A percentile compares a stretch with the other conserved stretches of the same genome.
Evolutionary conservation across 2,888 invertebrate genomes (phyloP).

Genomic region (Ganaspis brasiliensis): DNA sequence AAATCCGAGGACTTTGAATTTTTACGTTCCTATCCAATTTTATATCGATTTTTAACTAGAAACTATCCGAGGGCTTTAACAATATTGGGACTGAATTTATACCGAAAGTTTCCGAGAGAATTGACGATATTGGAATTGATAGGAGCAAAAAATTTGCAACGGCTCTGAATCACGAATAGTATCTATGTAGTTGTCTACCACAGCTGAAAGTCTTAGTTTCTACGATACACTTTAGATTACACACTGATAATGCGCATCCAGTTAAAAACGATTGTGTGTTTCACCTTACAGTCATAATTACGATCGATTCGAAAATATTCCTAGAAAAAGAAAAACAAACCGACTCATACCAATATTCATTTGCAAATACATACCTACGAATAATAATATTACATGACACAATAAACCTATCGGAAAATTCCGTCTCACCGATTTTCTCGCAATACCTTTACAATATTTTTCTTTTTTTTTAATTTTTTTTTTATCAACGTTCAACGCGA

Average conservation of each 20-base stretch:
- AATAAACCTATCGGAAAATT: conserved; percentile 62
- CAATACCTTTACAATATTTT: conserved; percentile 37
- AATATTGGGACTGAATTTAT: too few relatives aligned
- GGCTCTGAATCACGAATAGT: conserved; percentile 42
- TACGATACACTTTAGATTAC: conserved; percentile 68
- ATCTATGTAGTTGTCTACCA: conserved; percentile 79
- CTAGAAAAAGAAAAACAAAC: conserved; percentile 57
- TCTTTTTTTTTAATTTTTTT: conserved; percentile 45
- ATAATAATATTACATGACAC: conserved; percentile 62
- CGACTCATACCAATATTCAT: conserved; percentile 56
- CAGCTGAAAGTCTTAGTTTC: conserved; percentile 75
- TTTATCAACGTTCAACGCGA: conserved; percentile 57
- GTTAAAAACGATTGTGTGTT: conserved; percentile 41
- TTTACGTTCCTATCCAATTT: too few relatives aligned
- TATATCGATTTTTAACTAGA: neutral
- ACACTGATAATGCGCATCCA: conserved; percentile 64
- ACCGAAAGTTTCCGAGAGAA: too few relatives aligned
- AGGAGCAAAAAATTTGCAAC: neutral
- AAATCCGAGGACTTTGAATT: neutral
- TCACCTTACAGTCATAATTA: conserved; percentile 43
- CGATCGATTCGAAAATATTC: conserved; percentile 60
- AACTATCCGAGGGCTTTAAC: too few relatives aligned
- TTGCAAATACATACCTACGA: conserved; percentile 39
- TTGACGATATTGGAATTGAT: neutral
- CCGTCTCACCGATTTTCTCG: conserved; percentile 55